phyloP scores from a whole-genome alignment of 2,113 vertebrate genomes.

The Eupsittula cactorum region DNA sequence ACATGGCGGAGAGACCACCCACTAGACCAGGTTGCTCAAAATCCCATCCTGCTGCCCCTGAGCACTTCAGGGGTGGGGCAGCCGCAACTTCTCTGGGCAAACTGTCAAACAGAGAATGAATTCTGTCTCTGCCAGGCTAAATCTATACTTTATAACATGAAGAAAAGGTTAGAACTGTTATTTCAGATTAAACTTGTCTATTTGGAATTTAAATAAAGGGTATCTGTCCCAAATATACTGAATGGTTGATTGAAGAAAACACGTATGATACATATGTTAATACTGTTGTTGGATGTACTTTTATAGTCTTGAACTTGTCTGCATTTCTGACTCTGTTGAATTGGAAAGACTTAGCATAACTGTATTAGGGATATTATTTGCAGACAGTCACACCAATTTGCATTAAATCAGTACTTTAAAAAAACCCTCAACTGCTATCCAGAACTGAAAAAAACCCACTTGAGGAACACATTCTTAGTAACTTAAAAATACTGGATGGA shows the following conservation, averaged over 20 bases:
- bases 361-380: background rate
- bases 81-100: background rate
- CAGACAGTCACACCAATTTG: background rate
- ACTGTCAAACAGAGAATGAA: background rate
- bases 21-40: background rate
- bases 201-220: background rate
- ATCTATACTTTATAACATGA: background rate
- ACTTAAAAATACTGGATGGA: background rate
- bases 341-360: background rate
- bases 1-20: background rate
- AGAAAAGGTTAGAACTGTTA: background rate
- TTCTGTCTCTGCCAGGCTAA: background rate
- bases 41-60: background rate
- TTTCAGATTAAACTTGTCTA: background rate
- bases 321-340: background rate
- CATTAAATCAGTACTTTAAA: background rate
- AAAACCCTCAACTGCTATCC: background rate
- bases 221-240: background rate
- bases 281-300: background rate
- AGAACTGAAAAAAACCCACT: background rate
- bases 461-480: background rate
- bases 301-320: background rate
- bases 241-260: background rate
- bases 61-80: background rate
- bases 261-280: background rate